Evolutionary conservation across 2,888 invertebrate genomes (phyloP), one percentile per base, ranked within the genome.

Genomic region (Caenorhabditis zanzibari): DNA sequence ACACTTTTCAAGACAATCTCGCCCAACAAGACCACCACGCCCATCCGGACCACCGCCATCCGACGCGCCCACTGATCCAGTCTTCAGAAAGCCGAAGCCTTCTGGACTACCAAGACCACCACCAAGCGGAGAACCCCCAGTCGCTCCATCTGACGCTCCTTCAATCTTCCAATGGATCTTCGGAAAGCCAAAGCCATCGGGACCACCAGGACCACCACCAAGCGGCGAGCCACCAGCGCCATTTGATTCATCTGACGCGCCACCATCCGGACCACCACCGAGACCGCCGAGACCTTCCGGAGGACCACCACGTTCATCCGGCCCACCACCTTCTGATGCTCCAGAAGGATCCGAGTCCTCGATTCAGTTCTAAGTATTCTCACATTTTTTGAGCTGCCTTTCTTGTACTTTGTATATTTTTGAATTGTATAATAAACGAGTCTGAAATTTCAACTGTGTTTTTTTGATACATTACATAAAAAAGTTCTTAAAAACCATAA

Each of bases 321-420:
- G 44, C 24, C 7, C 56, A 41, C 12, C 54, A 35, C 63, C 35
- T 19, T 74, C 74, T 10, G 73, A 26, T 24, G 73, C 61, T 49
- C 61, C 61, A 44, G 58, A 58, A 49, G 58, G 58, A 6, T 69
- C 69, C 0, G 61, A 28, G 12, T 61, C 73, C 4, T 24, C 28
- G 24, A 61, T 7, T 38, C 10, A 38, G 7, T 19, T 38, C 9
- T 38, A n/a, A 28, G 14, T n/a, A 32, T 24, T 24, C 28, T 35
- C 5, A 41, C 47, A 59, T 52, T 28, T 28, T 61, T 47, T 64
- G 74, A 66, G 32, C 44, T 64, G 26, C 16, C 56, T 44, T 19
- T 58, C 56, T 26, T 73, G 75, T 75, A 75, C 9, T 35, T 52
- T 49, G 19, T 54, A 47, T 73, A 59, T 24, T 54, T 22, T 44